Percentiles rank a stretch among this genome's conserved stretches.
These are phyloP conservation scores for Meandrina meandrites DNA, from an alignment of 92 coral and sea anemone genomes.

Conservation along the genomic window DNA sequence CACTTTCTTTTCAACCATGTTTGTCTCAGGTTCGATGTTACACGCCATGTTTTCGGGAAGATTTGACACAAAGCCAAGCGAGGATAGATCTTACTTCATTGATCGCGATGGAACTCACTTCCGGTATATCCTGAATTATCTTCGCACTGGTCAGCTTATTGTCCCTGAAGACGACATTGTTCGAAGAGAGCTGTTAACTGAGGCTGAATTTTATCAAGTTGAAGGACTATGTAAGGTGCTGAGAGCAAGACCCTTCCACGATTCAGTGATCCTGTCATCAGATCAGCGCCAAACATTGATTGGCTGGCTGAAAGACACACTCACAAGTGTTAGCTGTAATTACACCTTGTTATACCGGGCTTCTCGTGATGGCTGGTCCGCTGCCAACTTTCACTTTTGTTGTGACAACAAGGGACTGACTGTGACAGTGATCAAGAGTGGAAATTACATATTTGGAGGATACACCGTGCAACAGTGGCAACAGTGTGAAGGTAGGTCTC, in stretches of 20 bases:
- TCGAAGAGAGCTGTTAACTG: constrained; percentile 57
- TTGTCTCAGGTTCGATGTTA: constrained; percentile 52
- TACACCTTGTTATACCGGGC: constrained; percentile 47
- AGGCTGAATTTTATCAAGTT: constrained; percentile 79
- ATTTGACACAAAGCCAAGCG: constrained; percentile 48
- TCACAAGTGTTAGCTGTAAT: neutral
- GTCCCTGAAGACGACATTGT: constrained; percentile 54
- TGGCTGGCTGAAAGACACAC: constrained; percentile 41
- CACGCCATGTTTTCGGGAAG: constrained; percentile 71
- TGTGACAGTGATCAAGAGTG: constrained; percentile 50
- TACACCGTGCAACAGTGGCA: constrained; percentile 45
- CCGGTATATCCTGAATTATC: constrained; percentile 66
- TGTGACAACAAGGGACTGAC: constrained; percentile 66
- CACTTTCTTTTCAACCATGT: neutral
- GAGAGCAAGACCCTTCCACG: neutral
- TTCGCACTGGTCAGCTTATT: constrained; percentile 65
- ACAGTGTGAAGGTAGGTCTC: too few species aligned
- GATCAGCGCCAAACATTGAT: constrained; percentile 20
- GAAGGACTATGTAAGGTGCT: constrained; percentile 62
- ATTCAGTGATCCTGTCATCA: constrained; percentile 45
- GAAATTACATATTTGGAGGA: constrained; percentile 56
- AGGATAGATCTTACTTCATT: constrained; percentile 69
- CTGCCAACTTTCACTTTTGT: constrained; percentile 49
- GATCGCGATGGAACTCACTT: constrained; percentile 77
- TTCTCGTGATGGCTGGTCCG: constrained; percentile 53